Base-by-base conservation (phyloP, 1,140 invertebrate species). In the Pogonomyrmex californicus region DNA sequence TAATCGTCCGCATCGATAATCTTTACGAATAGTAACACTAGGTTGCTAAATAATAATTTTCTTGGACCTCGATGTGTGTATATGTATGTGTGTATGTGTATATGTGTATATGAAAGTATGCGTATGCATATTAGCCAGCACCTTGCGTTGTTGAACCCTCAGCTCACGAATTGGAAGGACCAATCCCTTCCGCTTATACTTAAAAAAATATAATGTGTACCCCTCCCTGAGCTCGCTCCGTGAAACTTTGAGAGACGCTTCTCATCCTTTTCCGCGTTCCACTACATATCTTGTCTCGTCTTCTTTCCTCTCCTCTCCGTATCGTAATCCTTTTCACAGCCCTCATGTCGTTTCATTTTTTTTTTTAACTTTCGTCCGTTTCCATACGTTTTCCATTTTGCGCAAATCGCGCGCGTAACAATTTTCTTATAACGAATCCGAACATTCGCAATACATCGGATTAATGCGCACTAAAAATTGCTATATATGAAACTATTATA, bases 21-120 rank as follows among this genome's bases (percentile, higher is more conserved):
- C 83, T 93, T 94, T 94, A 94, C 90, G 91, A 93, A 94, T 91
- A 94, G 87, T 94, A 95, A 95, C 93, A 93, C 93, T 94, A 94
- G 86, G 88, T 91, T 93, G 93, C 93, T 95, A 94, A 95, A 94
- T 95, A 95, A 95, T 94, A 95, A 68, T 68, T 68, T 94, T 93
- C 92, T 95, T 95, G 94, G 95, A 95, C 94, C 94, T 94, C 93
- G 90, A 38, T 86, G 60, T 76, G 38, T 30, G 66, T 86, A n/a
- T 78, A 4, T 62, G 30, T 76, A 6, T 86, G 51, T 38, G 14
- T 33, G 9, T 81, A 66, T 86, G 56, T 75, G 58, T 87, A 5
- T 85, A 56, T 86, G n/a, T 66, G 63, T 41, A 1, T 71, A 41
- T 65, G 23, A 23, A 0, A 23, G 56, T 33, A 41, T 23, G 17